phyloP scores from a whole-genome alignment of 2,888 invertebrate species.

The Diaprepes abbreviatus region DNA sequence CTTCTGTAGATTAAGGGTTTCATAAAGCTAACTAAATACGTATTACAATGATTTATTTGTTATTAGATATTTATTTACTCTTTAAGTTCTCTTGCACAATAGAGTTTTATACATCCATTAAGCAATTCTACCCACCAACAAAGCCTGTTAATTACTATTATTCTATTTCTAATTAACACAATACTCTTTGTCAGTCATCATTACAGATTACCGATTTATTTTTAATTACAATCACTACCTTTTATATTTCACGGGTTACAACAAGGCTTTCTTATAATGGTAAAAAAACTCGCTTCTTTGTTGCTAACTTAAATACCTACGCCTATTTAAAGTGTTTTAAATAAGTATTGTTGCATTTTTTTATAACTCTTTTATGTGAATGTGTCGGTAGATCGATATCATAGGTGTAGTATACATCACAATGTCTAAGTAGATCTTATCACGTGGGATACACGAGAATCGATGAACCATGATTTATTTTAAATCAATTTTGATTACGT shows the following conservation, averaged over 20 bases:
- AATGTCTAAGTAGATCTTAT: slow-evolving; percentile 13
- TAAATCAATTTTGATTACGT: slow-evolving; percentile 22
- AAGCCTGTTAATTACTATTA: slow-evolving; percentile 43
- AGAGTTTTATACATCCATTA: slow-evolving; percentile 14
- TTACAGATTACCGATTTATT: slow-evolving; percentile 33
- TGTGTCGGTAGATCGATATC: not conserved
- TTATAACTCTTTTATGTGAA: slow-evolving; percentile 5
- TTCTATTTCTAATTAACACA: slow-evolving; percentile 45
- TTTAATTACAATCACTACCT: not conserved
- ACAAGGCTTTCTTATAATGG: slow-evolving; percentile 1
- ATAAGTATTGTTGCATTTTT: slow-evolving; percentile 6
- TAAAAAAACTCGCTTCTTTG: not conserved
- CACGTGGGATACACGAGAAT: not conserved
- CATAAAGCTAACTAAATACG: too few species aligned
- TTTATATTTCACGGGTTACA: not conserved
- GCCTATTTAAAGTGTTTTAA: not conserved
- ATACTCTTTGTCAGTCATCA: slow-evolving; percentile 45
- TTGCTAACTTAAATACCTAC: not conserved
- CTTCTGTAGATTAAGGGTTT: too few species aligned
- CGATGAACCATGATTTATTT: slow-evolving; percentile 21
- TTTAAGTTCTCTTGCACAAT: not conserved
- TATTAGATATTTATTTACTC: too few species aligned
- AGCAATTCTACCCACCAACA: slow-evolving; percentile 42
- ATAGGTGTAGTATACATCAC: slow-evolving; percentile 10
- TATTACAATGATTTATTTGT: too few species aligned